Percentiles rank a stretch among this genome's conserved stretches.
phyloP scores from a whole-genome alignment of 2,797 vertebrate species.

The Sebastes elongatus region DNA sequence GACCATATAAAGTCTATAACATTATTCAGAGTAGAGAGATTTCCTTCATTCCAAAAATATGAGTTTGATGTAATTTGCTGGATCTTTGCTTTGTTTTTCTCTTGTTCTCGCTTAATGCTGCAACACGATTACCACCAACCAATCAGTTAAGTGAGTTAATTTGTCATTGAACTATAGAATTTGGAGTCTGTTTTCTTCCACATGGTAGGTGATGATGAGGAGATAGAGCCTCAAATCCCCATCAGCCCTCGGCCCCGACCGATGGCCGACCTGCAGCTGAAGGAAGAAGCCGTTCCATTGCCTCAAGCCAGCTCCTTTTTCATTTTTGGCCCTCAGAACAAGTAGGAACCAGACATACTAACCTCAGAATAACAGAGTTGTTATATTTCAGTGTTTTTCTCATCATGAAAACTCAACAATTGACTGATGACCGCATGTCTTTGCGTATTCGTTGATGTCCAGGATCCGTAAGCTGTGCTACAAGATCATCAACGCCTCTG shows the following conservation, averaged over 20 bases:
- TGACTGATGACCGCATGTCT: neutral
- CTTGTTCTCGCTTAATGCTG: neutral
- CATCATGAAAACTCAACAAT: neutral
- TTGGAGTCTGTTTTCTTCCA: neutral
- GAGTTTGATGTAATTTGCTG: neutral
- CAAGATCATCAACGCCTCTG: conserved; percentile 93
- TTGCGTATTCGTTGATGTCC: neutral
- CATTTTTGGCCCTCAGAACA: conserved; percentile 97
- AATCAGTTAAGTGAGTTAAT: neutral
- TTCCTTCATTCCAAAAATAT: neutral
- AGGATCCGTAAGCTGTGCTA: conserved; percentile 96
- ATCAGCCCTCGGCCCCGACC: conserved; percentile 93
- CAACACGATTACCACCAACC: neutral
- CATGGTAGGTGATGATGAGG: conserved; percentile 92
- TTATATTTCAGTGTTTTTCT: neutral
- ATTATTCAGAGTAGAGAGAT: neutral
- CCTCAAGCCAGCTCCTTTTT: conserved; percentile 97
- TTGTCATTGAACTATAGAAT: neutral
- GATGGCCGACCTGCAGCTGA: conserved; percentile 95
- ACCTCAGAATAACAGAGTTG: neutral
- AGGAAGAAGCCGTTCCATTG: conserved; percentile 96
- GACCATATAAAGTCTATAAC: conserved; percentile 58
- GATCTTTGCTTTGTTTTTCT: neutral
- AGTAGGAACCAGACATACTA: conserved; percentile 78
- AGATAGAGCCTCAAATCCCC: conserved; percentile 96